Conservation (phyloP, 2,888 invertebrate species). For the Operophtera brumata region DNA sequence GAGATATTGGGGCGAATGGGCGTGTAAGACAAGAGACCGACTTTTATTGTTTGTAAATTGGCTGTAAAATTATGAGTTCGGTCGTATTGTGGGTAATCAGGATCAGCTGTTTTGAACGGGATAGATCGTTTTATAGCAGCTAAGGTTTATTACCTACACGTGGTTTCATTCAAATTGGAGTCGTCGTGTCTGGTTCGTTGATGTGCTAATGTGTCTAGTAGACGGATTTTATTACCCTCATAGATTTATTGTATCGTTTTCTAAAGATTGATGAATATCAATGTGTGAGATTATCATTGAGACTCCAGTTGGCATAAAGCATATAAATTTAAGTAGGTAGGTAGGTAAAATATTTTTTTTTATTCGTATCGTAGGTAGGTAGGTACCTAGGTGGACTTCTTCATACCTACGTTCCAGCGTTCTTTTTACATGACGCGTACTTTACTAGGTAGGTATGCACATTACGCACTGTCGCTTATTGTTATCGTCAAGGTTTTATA, state of each 20-base stretch:
- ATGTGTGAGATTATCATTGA: constrained; percentile 16
- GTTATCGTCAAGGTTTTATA: too few relatives aligned
- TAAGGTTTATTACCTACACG: constrained; percentile 60
- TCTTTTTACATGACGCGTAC: too few relatives aligned
- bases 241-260: constrained; percentile 29
- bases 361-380: background rate
- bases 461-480: too few relatives aligned
- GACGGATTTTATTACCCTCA: constrained; percentile 32
- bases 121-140: constrained; percentile 73
- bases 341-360: too few relatives aligned
- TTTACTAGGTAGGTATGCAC: background rate
- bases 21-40: constrained; percentile 76
- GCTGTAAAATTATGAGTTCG: constrained; percentile 80
- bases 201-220: constrained; percentile 47
- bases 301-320: constrained; percentile 20
- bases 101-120: constrained; percentile 76
- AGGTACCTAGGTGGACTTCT: too few relatives aligned
- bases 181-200: constrained; percentile 50
- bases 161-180: constrained; percentile 54
- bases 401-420: too few relatives aligned
- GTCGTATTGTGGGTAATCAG: constrained; percentile 77
- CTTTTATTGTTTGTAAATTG: constrained; percentile 82
- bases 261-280: constrained; percentile 30
- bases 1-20: constrained; percentile 77
- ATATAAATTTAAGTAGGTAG: constrained; percentile 1